Evolutionary conservation across 2,797 vertebrate species (phyloP).

Genomic region (Todus mexicanus): DNA sequence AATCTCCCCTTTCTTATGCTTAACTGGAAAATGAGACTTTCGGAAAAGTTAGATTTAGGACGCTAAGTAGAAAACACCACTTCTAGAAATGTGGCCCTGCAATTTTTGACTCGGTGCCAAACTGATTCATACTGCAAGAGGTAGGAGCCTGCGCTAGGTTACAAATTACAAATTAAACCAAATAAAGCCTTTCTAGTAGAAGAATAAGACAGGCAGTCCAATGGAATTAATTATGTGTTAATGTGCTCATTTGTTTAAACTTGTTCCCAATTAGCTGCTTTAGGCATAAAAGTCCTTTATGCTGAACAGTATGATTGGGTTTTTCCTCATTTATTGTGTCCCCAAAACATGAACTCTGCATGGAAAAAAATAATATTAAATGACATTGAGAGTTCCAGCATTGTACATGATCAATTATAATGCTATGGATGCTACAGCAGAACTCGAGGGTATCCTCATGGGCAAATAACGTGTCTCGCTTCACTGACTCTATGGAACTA

Average conservation of each 20-base stretch:
- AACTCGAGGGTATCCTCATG: background rate
- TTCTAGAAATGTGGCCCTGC: background rate
- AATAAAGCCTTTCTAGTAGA: background rate
- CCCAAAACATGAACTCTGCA: background rate
- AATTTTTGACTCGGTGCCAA: background rate
- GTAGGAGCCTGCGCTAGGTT: background rate
- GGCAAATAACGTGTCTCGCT: background rate
- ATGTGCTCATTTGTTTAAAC: background rate
- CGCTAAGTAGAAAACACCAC: background rate
- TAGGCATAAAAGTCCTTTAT: background rate
- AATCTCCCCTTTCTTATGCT: background rate
- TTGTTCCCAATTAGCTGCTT: background rate
- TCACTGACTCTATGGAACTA: background rate
- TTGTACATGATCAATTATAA: background rate
- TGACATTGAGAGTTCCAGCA: background rate
- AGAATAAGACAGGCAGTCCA: background rate
- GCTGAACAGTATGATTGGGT: background rate
- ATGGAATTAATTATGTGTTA: background rate
- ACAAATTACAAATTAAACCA: background rate
- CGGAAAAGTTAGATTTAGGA: background rate
- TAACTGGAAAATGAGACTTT: background rate
- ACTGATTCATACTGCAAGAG: background rate
- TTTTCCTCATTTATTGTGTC: background rate
- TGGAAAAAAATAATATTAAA: background rate
- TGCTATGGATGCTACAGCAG: fast-evolving